phyloP scores from a whole-genome alignment of 2,797 vertebrate species.

The Parauchenoglanis punctatus region DNA sequence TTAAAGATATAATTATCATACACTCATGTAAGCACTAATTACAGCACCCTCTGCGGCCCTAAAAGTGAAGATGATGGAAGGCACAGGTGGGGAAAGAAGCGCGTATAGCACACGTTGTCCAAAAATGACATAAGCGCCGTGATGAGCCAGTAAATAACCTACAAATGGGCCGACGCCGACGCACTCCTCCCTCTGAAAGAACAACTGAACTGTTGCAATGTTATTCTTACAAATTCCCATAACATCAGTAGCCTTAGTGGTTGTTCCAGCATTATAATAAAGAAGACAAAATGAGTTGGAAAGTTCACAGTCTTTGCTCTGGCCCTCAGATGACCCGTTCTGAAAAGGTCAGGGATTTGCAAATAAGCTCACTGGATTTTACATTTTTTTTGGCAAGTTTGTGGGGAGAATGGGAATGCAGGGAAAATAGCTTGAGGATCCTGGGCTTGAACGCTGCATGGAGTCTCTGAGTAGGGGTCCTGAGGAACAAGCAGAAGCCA shows the following conservation, averaged over 20 bases:
- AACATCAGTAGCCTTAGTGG: background rate
- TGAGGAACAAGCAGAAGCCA: constrained; percentile 70
- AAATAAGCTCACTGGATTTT: constrained; percentile 31
- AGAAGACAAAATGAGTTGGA: constrained; percentile 3
- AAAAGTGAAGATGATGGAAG: constrained; percentile 15
- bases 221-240: constrained; percentile 19
- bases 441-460: constrained; percentile 37
- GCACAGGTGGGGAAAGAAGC: constrained; percentile 17
- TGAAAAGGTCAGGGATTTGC: constrained; percentile 32
- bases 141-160: constrained; percentile 17
- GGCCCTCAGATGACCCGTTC: constrained; percentile 16
- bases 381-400: constrained; percentile 37
- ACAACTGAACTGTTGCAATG: background rate
- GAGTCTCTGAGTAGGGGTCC: constrained; percentile 68
- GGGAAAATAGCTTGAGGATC: constrained; percentile 48
- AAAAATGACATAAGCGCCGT: constrained; percentile 12
- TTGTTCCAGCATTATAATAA: constrained; percentile 20
- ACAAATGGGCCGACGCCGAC: background rate
- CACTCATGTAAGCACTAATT: constrained; percentile 4
- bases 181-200: constrained; percentile 1
- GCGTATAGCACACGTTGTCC: background rate
- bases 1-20: constrained; percentile 32
- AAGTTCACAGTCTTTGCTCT: constrained; percentile 32
- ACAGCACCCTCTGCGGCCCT: constrained; percentile 21
- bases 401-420: constrained; percentile 21